A percentile compares a stretch with the other conserved stretches of the same genome.
Evolutionary conservation across 2,113 vertebrate genomes (phyloP).

Genomic region (Galemys pyrenaicus): DNA sequence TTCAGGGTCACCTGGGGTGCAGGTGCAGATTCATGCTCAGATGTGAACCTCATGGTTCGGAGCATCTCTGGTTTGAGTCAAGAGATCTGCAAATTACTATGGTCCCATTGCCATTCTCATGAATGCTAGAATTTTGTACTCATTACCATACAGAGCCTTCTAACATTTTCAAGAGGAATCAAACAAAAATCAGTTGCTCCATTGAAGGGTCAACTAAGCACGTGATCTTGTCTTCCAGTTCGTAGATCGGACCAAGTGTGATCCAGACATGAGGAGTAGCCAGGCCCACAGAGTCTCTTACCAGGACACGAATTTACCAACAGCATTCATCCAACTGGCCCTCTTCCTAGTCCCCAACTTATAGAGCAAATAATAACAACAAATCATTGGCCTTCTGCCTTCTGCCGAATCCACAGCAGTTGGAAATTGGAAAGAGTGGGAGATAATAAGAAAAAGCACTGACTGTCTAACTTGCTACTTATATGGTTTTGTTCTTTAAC

Average conservation of each 20-base stretch:
- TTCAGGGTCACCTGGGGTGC: not conserved
- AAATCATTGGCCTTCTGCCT: not conserved
- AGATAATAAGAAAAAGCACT: not conserved
- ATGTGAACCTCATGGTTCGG: not conserved
- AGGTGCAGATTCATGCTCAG: not conserved
- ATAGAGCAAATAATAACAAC: not conserved
- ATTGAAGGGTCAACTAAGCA: not conserved
- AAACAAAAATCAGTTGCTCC: not conserved
- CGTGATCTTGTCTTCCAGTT: not conserved
- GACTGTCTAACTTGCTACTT: not conserved
- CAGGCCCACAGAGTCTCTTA: rapidly evolving
- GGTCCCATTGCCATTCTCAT: not conserved
- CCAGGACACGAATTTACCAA: not conserved
- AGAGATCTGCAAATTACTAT: not conserved
- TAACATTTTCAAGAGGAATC: not conserved
- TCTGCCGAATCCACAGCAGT: not conserved
- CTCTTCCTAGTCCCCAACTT: not conserved
- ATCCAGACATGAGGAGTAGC: not conserved
- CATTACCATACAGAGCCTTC: not conserved
- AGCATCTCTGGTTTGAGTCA: not conserved
- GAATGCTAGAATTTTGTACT: not conserved
- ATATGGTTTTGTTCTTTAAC: not conserved
- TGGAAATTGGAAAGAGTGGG: not conserved
- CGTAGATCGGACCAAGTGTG: not conserved
- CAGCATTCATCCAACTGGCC: not conserved